phyloP scores from a whole-genome alignment of 2,888 invertebrate genomes.

The Liodrosophila aerea region DNA sequence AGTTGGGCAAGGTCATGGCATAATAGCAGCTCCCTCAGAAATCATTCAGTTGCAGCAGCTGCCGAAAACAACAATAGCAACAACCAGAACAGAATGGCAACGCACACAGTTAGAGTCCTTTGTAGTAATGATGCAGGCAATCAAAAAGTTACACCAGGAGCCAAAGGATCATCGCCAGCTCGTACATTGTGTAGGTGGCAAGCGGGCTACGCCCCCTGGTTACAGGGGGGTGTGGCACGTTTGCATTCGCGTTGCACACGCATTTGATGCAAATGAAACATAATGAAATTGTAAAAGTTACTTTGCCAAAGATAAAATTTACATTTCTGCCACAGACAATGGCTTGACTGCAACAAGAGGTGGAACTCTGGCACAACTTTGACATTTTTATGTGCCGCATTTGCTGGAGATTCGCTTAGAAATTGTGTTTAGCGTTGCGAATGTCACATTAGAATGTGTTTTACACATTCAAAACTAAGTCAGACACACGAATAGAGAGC shows the following conservation, averaged over 20 bases:
- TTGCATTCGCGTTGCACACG: conserved; percentile 61
- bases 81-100: conserved; percentile 1
- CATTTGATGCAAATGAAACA: conserved; percentile 76
- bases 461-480: conserved; percentile 59
- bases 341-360: conserved; percentile 14
- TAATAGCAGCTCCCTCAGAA: conserved; percentile 9
- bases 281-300: conserved; percentile 77
- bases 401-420: conserved; percentile 71
- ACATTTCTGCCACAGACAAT: conserved; percentile 67
- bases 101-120: conserved; percentile 19
- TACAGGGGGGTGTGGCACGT: conserved; percentile 49
- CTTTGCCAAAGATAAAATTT: conserved; percentile 73
- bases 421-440: conserved; percentile 73
- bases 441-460: conserved; percentile 77
- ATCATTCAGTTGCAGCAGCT: conserved; percentile 33
- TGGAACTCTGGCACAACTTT: conserved; percentile 56
- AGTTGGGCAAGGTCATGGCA: conserved; percentile 48
- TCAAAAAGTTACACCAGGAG: conserved; percentile 51
- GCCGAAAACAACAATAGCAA: conserved; percentile 15
- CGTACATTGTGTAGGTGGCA: conserved; percentile 37
- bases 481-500: neutral
- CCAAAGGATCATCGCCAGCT: conserved; percentile 40
- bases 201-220: conserved; percentile 12
- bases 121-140: conserved; percentile 34
- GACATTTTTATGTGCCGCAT: conserved; percentile 71